A percentile compares a stretch with the other conserved stretches of the same genome.
phyloP scores from a whole-genome alignment of 2,797 vertebrate genomes.

The Siniperca scherzeri region DNA sequence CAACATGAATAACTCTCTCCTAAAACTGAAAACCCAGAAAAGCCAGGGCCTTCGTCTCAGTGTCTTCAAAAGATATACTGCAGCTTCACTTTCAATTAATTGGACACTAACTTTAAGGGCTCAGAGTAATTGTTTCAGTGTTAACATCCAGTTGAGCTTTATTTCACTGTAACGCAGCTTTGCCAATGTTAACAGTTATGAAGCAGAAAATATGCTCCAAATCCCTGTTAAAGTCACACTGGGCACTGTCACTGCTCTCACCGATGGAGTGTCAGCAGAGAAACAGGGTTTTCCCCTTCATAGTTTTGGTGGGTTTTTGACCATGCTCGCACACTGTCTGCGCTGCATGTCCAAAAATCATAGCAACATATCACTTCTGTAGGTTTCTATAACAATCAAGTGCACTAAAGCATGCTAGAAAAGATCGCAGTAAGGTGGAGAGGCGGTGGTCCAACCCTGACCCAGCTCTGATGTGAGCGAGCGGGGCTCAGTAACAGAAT shows the following conservation, averaged over 20 bases:
- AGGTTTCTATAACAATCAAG: conserved; percentile 36
- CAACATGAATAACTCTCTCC: conserved; percentile 67
- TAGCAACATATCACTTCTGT: conserved; percentile 52
- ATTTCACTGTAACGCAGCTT: conserved; percentile 51
- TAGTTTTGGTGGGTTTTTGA: conserved; percentile 7
- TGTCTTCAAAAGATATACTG: conserved; percentile 67
- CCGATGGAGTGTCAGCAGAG: conserved; percentile 31
- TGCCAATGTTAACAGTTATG: conserved; percentile 69
- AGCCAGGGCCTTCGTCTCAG: conserved; percentile 51
- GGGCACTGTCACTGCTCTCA: conserved; percentile 48
- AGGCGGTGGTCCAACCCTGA: conserved; percentile 71
- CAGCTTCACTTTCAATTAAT: conserved; percentile 71
- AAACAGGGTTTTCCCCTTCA: conserved; percentile 48
- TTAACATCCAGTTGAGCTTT: conserved; percentile 63
- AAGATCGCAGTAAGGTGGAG: conserved; percentile 61
- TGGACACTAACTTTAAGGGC: conserved; percentile 61
- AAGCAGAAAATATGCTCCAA: conserved; percentile 49
- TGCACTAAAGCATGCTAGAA: conserved; percentile 52
- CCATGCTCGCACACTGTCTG: conserved; percentile 7
- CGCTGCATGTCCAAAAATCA: conserved; percentile 49
- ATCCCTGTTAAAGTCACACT: conserved; percentile 56
- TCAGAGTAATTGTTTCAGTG: conserved; percentile 56
- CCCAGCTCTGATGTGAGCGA: conserved; percentile 65
- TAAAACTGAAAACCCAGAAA: conserved; percentile 54
- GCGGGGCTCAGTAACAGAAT: conserved; percentile 80